Base-by-base conservation (phyloP, 1,140 invertebrate genomes). In the Chelonus insularis region DNA sequence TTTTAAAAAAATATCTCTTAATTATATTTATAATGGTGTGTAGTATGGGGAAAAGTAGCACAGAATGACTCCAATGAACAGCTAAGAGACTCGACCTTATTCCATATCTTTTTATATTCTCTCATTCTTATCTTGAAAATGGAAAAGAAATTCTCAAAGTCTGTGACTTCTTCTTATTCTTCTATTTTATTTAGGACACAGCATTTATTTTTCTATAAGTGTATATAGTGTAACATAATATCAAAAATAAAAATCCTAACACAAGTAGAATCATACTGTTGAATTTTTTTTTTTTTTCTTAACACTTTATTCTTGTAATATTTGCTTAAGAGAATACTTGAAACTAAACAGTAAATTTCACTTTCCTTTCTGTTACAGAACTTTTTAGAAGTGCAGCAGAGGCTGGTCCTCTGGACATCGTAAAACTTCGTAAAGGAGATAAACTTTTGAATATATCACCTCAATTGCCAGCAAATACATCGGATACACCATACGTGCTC, bases 381-480 rank as follows among this genome's bases (percentile, higher is more conserved):
- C 78, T 86, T 65, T 86, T 88, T 69, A 80, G 84, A 76, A 82
- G 79, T 62, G 86, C 86, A 52, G 85, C 84, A 65, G 86, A 86
- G 74, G 86, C 85, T 66, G 85, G 86, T 60, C 84, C 85, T 71
- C 78, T 81, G 68, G 85, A 87, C 68, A 86, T 87, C 70, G 76
- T 88, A 64, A 87, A 87, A 72, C 78, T 88, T 70, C 83, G 85
- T 65, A 84, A 85, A 66, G 78, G 77, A 51, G 79, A 85, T 55
- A 86, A 86, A 67, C 80, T 89, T 29, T 71, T 89, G 63, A 89
- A 89, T 75, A 89, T 90, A 70, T 87, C 86, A 36, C 80, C 84
- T 7, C 78, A 83, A 60, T 74, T 90, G 37, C 80, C 81, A 55
- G 73, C 83, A 21, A 89, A 89, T 70, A 84, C 83, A 16, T 79